Base-by-base conservation (phyloP, 2,797 vertebrate genomes). In the Catamblyrhynchus diadema region DNA sequence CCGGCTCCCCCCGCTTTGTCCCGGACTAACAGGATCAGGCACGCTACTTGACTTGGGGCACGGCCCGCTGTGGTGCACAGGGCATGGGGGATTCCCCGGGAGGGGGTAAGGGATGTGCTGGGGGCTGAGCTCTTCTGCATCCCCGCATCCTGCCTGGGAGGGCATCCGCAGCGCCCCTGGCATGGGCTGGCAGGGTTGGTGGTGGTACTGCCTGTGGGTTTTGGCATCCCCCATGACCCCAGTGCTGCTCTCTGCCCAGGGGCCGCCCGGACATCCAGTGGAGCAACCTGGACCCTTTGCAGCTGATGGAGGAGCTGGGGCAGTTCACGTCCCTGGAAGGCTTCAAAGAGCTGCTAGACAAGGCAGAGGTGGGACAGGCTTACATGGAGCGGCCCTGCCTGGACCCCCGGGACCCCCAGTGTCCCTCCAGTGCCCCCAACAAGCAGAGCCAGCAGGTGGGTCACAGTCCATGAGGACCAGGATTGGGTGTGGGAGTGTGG, bases 321-420 rank as follows among this genome's bases (percentile, higher is more conserved):
- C 99, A 99, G 97, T 99, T 99, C 96, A 98, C 99, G 2, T 99
- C 99, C 13, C 96, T 99, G 37, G 99, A 99, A 96, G 99, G 99
- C 88, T 99, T 99, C 97, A 98, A 98, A 92, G 99, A 99, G 97
- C 99, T 99, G 98, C 96, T 99, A 94, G 99, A 99, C 93, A 99
- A 99, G 97, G 99, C 99, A 47, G 99, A 99, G 97, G 99, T 98
- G 94, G 98, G 97, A 83, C 99, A 99, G 83, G 99, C 99, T 87
- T 99, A 99, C 81, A 99, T 99, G 98, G 99, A 99, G 93, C 98
- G 99, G 66, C 99, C 99, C 47, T 99, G 99, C 92, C 97, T 99
- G 47, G 98, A 99, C 81, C 99, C 99, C 8, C 96, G 88, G 8
- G 99, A 99, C 91, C 97, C 98, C 1, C 99, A 99, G 42, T 99